Percentiles rank a stretch among this genome's conserved stretches.
phyloP scores from a whole-genome alignment of 2,888 invertebrate genomes.

The Erebia aethiops region DNA sequence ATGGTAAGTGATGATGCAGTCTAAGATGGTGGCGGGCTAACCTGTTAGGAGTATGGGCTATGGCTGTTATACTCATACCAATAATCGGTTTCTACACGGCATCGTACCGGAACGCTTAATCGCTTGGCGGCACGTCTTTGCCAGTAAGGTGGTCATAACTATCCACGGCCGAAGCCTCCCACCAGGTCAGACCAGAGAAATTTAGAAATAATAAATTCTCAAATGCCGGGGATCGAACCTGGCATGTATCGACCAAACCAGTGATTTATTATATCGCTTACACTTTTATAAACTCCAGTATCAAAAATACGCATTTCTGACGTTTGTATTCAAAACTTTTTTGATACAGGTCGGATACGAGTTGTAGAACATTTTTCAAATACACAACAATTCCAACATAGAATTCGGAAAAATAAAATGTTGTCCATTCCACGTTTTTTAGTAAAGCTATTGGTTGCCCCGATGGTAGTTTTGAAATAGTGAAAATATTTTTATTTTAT shows the following conservation, averaged over 20 bases:
- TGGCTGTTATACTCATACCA: no score
- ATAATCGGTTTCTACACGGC: no score
- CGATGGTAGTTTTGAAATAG: background rate
- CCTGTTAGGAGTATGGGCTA: no score
- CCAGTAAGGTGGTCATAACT: no score
- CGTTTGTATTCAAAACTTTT: constrained; percentile 9
- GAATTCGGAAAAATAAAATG: constrained; percentile 1
- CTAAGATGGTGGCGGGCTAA: no score
- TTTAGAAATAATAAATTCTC: no score
- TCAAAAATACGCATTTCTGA: constrained; percentile 12
- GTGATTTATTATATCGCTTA: background rate
- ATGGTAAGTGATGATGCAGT: no score
- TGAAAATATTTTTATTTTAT: background rate
- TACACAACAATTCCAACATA: background rate
- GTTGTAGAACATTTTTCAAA: constrained; percentile 19
- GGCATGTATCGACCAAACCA: background rate
- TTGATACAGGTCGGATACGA: constrained; percentile 6
- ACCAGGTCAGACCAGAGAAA: no score
- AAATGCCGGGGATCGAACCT: no score
- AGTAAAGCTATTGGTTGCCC: background rate
- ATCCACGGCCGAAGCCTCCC: no score
- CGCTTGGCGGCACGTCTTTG: no score
- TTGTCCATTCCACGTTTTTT: background rate
- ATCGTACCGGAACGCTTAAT: no score
- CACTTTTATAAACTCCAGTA: background rate